Conservation (phyloP, 2,888 invertebrate genomes). For the Agrochola circellaris region DNA sequence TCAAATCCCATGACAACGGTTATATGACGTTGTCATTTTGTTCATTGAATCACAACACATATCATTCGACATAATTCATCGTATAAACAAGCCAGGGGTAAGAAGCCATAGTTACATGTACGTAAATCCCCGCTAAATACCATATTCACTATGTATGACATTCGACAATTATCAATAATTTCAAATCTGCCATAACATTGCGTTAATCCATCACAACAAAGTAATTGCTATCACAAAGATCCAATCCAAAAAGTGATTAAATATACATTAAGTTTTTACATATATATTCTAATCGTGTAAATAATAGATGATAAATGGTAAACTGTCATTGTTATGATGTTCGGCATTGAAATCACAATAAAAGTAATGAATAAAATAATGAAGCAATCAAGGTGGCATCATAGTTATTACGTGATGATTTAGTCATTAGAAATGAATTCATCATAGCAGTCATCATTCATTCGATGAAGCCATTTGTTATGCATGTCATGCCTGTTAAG, state of each 20-base stretch:
- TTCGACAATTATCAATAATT: constrained; percentile 35
- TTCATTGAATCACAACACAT: constrained; percentile 6
- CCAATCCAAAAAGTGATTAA: constrained; percentile 40
- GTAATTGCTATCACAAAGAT: constrained; percentile 21
- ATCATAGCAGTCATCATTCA: constrained; percentile 28
- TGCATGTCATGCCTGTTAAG: constrained; percentile 19
- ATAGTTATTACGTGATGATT: constrained; percentile 38
- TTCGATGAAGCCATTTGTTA: constrained; percentile 23
- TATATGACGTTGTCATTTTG: constrained; percentile 12
- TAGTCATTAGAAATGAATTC: constrained; percentile 46
- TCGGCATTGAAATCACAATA: constrained; percentile 41
- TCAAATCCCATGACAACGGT: constrained; percentile 6
- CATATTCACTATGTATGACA: not conserved
- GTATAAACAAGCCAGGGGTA: not conserved
- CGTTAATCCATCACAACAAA: constrained; percentile 20
- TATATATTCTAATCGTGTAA: constrained; percentile 9
- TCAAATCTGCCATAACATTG: constrained; percentile 14
- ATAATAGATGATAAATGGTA: constrained; percentile 44
- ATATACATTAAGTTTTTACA: constrained; percentile 38
- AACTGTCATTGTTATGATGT: constrained; percentile 30
- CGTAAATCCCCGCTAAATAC: constrained; percentile 29
- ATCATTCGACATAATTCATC: constrained; percentile 16
- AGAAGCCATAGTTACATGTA: not conserved
- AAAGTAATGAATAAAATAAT: constrained; percentile 37
- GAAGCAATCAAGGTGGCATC: constrained; percentile 45